Evolutionary conservation across 30 jellyfish, hydroid and myxozoan genomes (phyloP).

Genomic region (Cassiopea xamachana): DNA sequence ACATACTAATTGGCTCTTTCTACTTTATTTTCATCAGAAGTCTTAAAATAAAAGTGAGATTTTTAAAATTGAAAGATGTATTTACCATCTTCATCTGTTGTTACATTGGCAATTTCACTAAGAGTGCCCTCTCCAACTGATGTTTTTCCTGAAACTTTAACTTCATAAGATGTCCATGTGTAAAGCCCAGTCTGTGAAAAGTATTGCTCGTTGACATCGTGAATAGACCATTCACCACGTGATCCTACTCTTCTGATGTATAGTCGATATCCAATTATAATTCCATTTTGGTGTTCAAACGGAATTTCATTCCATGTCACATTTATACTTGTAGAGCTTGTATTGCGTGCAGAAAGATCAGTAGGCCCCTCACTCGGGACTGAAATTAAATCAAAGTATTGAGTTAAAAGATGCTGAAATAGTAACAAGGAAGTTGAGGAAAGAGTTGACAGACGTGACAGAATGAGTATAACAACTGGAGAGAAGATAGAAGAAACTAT

Average conservation of each 20-base stretch:
- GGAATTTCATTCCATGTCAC: slow-evolving; percentile 51
- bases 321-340: slow-evolving; percentile 48
- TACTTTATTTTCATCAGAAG: neutral
- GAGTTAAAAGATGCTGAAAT: neutral
- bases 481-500: too few species aligned
- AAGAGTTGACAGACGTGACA: too few species aligned
- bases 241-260: slow-evolving; percentile 5
- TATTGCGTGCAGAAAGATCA: slow-evolving; percentile 18
- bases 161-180: slow-evolving; percentile 54
- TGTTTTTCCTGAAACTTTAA: slow-evolving; percentile 49
- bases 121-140: slow-evolving; percentile 59
- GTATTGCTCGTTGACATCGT: slow-evolving; percentile 5
- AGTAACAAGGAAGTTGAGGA: neutral
- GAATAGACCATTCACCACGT: neutral
- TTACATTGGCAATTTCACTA: slow-evolving; percentile 10
- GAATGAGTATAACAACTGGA: too few species aligned
- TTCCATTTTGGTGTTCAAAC: slow-evolving; percentile 46
- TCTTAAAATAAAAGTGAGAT: neutral
- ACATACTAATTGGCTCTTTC: too few species aligned
- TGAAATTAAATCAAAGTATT: neutral
- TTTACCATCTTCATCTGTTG: slow-evolving; percentile 72
- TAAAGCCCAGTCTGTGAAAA: slow-evolving; percentile 31
- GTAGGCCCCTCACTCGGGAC: slow-evolving; percentile 44
- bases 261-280: slow-evolving; percentile 33
- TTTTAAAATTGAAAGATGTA: neutral